Percentiles rank a stretch among this genome's conserved stretches.
These are phyloP conservation scores for Amia ocellicauda DNA, from an alignment of 2,113 vertebrate species.

Conservation along the genomic window DNA sequence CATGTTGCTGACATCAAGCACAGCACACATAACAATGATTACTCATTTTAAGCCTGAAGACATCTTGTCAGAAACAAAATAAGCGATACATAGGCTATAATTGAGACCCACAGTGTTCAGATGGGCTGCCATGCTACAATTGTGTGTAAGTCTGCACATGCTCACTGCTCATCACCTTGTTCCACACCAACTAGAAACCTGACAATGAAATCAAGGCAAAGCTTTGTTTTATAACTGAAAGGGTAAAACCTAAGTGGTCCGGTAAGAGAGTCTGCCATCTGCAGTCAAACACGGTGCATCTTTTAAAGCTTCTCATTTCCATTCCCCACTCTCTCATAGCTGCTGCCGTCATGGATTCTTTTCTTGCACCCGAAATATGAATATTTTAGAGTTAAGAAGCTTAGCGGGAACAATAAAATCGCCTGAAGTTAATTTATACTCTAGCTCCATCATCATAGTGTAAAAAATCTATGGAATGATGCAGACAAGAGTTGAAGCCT, in stretches of 20 bases:
- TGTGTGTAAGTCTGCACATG: slow-evolving; percentile 24
- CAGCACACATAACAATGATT: too few species aligned
- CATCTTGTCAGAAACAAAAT: too few species aligned
- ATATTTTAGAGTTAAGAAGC: slow-evolving; percentile 74
- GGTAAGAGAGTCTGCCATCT: slow-evolving; percentile 25
- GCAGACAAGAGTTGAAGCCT: slow-evolving; percentile 26
- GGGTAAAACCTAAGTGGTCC: slow-evolving; percentile 34
- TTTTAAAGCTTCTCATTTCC: slow-evolving; percentile 37
- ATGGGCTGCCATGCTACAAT: too few species aligned
- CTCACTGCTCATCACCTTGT: slow-evolving; percentile 15
- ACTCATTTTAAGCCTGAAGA: too few species aligned
- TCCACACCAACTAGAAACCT: slow-evolving; percentile 29
- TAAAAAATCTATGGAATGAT: slow-evolving; percentile 44
- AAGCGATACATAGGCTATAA: too few species aligned
- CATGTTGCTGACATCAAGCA: too few species aligned
- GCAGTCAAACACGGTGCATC: slow-evolving; percentile 42
- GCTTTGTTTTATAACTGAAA: slow-evolving; percentile 37
- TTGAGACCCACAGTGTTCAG: too few species aligned
- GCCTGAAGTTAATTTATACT: slow-evolving; percentile 68
- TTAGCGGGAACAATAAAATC: slow-evolving; percentile 71
- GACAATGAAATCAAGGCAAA: slow-evolving; percentile 26
- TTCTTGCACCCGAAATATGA: slow-evolving; percentile 61
- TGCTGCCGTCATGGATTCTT: slow-evolving; percentile 51
- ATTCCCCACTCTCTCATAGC: slow-evolving; percentile 8
- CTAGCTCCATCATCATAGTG: slow-evolving; percentile 54